Conservation (phyloP, 2,113 vertebrate species). For the Paratilapia polleni region DNA sequence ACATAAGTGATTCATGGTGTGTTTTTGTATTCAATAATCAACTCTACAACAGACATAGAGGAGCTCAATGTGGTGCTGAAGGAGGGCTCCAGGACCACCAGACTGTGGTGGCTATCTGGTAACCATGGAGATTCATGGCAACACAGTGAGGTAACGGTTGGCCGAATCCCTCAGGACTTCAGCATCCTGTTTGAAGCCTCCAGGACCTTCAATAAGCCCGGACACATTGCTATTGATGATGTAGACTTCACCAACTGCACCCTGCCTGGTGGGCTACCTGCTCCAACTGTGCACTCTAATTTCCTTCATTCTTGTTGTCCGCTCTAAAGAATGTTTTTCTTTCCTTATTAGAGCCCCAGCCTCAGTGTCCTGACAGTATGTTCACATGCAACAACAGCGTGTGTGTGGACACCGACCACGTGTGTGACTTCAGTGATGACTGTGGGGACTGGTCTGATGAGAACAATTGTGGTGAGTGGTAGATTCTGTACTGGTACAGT, state of each 20-base stretch:
- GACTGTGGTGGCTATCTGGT: conserved; percentile 73
- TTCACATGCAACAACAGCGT: conserved; percentile 76
- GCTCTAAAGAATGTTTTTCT: neutral
- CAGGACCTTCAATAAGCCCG: conserved; percentile 59
- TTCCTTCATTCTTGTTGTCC: neutral
- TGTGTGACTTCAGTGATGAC: conserved; percentile 83
- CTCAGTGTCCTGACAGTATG: conserved; percentile 60
- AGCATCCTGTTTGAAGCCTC: conserved; percentile 74
- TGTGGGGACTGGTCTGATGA: conserved; percentile 82
- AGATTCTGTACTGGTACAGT: neutral
- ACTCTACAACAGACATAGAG: conserved; percentile 45
- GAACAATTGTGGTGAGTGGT: conserved; percentile 69
- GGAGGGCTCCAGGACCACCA: conserved; percentile 60
- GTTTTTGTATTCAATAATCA: neutral
- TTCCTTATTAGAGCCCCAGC: conserved; percentile 65
- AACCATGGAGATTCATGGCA: conserved; percentile 68
- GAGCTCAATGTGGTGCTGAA: conserved; percentile 69
- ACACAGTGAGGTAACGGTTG: conserved; percentile 58
- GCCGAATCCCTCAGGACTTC: conserved; percentile 72
- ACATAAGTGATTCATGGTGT: neutral
- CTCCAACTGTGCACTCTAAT: rapidly evolving
- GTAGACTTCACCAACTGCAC: conserved; percentile 73
- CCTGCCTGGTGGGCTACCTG: conserved; percentile 66
- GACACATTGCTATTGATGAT: conserved; percentile 78
- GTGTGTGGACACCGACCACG: conserved; percentile 72